Base-by-base conservation (phyloP, 2,888 invertebrate genomes). In the Merodon equestris region DNA sequence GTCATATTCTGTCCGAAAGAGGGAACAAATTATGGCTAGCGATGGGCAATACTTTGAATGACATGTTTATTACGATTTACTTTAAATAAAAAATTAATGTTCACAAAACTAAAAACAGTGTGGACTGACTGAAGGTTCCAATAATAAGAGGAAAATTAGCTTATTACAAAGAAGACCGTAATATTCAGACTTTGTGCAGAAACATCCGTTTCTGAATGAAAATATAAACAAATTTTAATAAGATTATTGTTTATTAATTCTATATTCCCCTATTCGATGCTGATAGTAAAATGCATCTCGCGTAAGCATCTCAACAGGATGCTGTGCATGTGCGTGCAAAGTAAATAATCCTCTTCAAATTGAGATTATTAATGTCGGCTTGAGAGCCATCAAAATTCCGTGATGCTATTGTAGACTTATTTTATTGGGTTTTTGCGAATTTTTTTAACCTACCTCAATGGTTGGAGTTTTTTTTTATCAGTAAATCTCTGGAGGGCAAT, bases 391-490 rank as follows among this genome's bases (percentile, higher is more conserved):
- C 27, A 27, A 27, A n/a, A n/a, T n/a, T n/a, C n/a, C n/a, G n/a
- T n/a, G 27, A 2, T 2, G 27, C 7, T 27, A 7, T 27, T 27
- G 27, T 19, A 9, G 44, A 14, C n/a, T 48, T n/a, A n/a, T n/a
- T n/a, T n/a, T n/a, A n/a, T n/a, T 17, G 13, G 19, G 53, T 71
- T 54, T 71, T 45, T 72, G 72, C 64, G 57, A 64, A 72, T 64
- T 51, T 4, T 19, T 51, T 42, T 53, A 72, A 64, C 72, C 72
- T 72, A 63, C 72, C 72, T 51, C 63, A 72, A 72, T 45, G 64
- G 47, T 27, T 40, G 50, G 64, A 27, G 27, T 27, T 27, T 2
- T 27, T 27, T 2, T 57, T 64, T 72, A 57, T 58, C 64, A 51
- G 27, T 56, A 45, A 56, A 56, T 70, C 56, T 66, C 54, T 36